A percentile compares a stretch with the other conserved stretches of the same genome.
phyloP scores from a whole-genome alignment of 1,140 invertebrate genomes.

The Drosophila ficusphila region DNA sequence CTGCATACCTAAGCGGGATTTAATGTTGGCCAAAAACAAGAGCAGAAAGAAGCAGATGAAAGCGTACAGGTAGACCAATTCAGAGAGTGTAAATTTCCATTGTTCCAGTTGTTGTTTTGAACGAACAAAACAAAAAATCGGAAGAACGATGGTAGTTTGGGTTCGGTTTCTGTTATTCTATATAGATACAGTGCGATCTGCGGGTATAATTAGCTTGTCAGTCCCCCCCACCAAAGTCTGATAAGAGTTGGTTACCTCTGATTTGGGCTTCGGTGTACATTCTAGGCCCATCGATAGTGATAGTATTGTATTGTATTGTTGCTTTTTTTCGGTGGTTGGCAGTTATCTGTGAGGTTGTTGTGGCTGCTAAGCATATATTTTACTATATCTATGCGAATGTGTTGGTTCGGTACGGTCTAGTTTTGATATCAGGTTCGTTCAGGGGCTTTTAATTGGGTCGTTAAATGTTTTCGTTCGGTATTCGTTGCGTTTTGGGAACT shows the following conservation, averaged over 20 bases:
- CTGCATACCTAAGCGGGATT: constrained; percentile 62
- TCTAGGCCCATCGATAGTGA: constrained; percentile 37
- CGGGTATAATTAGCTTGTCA: constrained; percentile 55
- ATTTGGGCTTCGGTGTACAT: constrained; percentile 50
- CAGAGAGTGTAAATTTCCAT: constrained; percentile 37
- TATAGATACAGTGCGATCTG: constrained; percentile 50
- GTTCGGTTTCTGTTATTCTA: constrained; percentile 1
- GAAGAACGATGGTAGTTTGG: constrained; percentile 5
- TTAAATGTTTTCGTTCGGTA: constrained; percentile 65
- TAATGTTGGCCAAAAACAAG: constrained; percentile 38
- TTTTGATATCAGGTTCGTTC: constrained; percentile 73
- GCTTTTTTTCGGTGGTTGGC: constrained; percentile 29
- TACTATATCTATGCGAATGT: constrained; percentile 70
- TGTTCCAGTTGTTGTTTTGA: constrained; percentile 28
- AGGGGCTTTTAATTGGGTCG: constrained; percentile 79
- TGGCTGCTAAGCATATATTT: constrained; percentile 61
- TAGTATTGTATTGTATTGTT: constrained; percentile 15
- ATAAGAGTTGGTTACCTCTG: constrained; percentile 75
- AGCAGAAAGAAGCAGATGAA: background rate
- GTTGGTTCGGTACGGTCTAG: constrained; percentile 19
- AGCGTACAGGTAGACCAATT: constrained; percentile 21
- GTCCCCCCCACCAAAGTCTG: constrained; percentile 23
- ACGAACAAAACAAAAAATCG: background rate
- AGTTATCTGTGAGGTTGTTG: constrained; percentile 52
- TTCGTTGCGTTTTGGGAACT: constrained; percentile 25